A percentile compares a stretch with the other conserved stretches of the same genome.
These are phyloP conservation scores for Erebia epiphron DNA, from an alignment of 2,888 invertebrate genomes.

Conservation along the genomic window DNA sequence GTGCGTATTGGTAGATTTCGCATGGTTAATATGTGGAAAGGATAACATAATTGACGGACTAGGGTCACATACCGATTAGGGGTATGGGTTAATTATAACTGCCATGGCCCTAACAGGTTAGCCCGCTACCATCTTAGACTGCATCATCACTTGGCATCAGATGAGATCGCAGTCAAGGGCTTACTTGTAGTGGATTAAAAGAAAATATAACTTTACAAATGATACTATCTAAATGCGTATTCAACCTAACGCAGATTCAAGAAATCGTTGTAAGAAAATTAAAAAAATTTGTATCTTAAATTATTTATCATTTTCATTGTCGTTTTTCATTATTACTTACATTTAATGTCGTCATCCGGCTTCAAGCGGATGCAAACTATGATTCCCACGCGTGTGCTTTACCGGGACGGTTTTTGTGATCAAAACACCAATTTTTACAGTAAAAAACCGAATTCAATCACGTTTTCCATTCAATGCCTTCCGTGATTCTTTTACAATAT, in stretches of 20 bases:
- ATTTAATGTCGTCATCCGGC: constrained; percentile 11
- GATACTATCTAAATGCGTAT: background rate
- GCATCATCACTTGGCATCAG: background rate
- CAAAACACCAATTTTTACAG: constrained; percentile 62
- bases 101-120: no score
- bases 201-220: background rate
- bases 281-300: no score
- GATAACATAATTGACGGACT: no score
- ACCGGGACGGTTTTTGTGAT: constrained; percentile 73
- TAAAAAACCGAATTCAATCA: constrained; percentile 74
- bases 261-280: constrained; percentile 14
- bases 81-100: no score
- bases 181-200: no score
- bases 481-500: constrained; percentile 38
- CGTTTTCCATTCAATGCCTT: constrained; percentile 70
- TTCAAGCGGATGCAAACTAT: constrained; percentile 16
- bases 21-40: no score
- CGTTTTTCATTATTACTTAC: constrained; percentile 12
- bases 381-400: constrained; percentile 80
- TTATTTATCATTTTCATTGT: constrained; percentile 8
- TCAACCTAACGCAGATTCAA: background rate
- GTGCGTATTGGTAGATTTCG: no score
- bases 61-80: no score
- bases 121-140: no score
- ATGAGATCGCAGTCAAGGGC: no score